Conservation (phyloP, 2,797 vertebrate genomes). For the Coregonus sp. region DNA sequence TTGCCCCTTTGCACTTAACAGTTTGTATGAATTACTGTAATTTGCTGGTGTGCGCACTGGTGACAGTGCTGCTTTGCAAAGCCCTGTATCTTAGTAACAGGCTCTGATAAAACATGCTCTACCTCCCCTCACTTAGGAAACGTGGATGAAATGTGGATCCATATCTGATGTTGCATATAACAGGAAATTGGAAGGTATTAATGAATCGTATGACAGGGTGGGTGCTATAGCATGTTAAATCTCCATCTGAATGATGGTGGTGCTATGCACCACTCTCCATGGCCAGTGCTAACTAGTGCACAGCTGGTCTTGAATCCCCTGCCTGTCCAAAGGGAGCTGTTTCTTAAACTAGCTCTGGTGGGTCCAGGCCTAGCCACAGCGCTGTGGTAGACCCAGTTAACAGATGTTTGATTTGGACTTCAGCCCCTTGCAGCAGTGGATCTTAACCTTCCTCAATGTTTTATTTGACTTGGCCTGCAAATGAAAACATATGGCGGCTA, state of each 20-base stretch:
- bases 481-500: constrained; percentile 15
- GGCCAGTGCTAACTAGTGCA: background rate
- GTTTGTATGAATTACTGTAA: constrained; percentile 36
- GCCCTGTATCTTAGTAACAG: constrained; percentile 35
- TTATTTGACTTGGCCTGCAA: constrained; percentile 23
- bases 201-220: constrained; percentile 9
- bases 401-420: constrained; percentile 45
- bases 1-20: constrained; percentile 13
- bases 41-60: constrained; percentile 35
- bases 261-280: background rate
- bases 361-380: constrained; percentile 22
- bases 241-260: constrained; percentile 7
- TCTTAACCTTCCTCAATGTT: constrained; percentile 21
- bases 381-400: constrained; percentile 15
- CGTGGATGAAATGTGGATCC: too few relatives aligned
- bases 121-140: too few relatives aligned
- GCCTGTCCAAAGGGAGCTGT: constrained; percentile 20
- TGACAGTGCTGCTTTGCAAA: constrained; percentile 28
- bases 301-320: constrained; percentile 21
- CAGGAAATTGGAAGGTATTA: background rate
- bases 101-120: background rate
- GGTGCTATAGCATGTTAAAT: constrained; percentile 19
- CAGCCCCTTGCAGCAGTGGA: constrained; percentile 25
- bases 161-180: too few relatives aligned
- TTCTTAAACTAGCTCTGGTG: constrained; percentile 28